Conservation (phyloP, 2,113 vertebrate species). For the Spermophilus dauricus region DNA sequence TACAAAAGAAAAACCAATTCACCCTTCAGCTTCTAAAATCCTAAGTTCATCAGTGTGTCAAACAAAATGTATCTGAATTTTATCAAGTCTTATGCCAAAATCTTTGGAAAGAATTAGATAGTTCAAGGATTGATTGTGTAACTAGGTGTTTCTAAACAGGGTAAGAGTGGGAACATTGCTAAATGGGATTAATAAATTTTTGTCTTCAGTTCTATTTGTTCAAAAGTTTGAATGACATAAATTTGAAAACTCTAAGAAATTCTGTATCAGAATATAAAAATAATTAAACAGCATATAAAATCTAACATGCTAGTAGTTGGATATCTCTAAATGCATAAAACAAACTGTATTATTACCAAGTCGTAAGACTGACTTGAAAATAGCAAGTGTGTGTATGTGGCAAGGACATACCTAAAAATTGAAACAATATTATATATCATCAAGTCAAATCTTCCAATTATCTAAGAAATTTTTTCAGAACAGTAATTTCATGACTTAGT, state of each 20-base stretch:
- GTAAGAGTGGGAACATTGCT: background rate
- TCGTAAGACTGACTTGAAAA: background rate
- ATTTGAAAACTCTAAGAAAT: conserved; percentile 15
- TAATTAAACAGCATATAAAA: background rate
- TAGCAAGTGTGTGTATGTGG: background rate
- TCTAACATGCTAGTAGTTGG: background rate
- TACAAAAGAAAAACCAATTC: background rate
- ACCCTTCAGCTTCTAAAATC: background rate
- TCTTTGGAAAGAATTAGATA: background rate
- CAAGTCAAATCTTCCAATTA: background rate
- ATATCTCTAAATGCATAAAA: background rate
- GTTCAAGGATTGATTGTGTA: background rate
- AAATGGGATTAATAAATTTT: background rate
- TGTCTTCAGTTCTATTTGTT: background rate
- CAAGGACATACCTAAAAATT: background rate
- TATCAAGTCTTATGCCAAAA: background rate
- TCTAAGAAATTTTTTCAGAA: background rate
- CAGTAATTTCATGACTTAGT: background rate
- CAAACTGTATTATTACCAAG: background rate
- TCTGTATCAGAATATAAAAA: conserved; percentile 27
- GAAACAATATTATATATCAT: background rate
- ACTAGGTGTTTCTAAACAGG: background rate
- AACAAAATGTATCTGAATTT: background rate
- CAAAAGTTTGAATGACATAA: conserved; percentile 29
- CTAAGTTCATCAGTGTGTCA: background rate